Base-by-base conservation (phyloP, 35 echinoderm and acorn worm species). In the Lytechinus variegatus region DNA sequence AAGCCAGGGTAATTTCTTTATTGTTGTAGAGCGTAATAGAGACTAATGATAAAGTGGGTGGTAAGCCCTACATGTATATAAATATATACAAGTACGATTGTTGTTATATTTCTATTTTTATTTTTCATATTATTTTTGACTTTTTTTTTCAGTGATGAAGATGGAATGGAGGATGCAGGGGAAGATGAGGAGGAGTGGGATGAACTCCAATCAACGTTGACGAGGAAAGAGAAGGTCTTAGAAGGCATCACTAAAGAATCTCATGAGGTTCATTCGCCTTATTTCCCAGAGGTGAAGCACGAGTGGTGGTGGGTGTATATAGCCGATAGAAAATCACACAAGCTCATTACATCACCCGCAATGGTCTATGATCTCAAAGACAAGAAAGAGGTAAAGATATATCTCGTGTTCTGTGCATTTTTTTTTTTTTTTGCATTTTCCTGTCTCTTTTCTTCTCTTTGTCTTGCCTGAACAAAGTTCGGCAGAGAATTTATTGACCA, bases 281-380 rank as follows among this genome's bases (percentile, higher is more conserved):
- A 97, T 95, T 98, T 94, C 86, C 98, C 98, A 29, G 98, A 97
- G 44, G 98, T 95, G 12, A 99, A 99, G 60, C 96, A 99, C 28
- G 98, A 99, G 91, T 99, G 98, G 98, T 99, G 98, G 98, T 98
- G 97, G 98, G 95, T 98, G 6, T 99, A 98, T 58, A 96, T 98
- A 54, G 97, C 98, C 52, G 98, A 99, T 54, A 98, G 96, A 66
- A 99, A 94, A 91, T 86, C 95, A 52, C 95, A 96, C 89, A 96
- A 33, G 10, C 94, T 99, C 52, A 87, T 99, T 12, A 99, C 98
- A 60, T 44, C 94, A n/a, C 97, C 98, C 87, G 95, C 94, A 54
- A 96, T 98, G 98, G 96, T 99, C 21, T 98, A 97, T 95, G 97
- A 97, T 86, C 95, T 99, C 8, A 98, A 96, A 93, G 94, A 97